Percentiles rank a stretch among this genome's conserved stretches.
These are phyloP conservation scores for Himalopsyche kuldschensis DNA, from an alignment of 2,888 invertebrate species.

Conservation along the genomic window DNA sequence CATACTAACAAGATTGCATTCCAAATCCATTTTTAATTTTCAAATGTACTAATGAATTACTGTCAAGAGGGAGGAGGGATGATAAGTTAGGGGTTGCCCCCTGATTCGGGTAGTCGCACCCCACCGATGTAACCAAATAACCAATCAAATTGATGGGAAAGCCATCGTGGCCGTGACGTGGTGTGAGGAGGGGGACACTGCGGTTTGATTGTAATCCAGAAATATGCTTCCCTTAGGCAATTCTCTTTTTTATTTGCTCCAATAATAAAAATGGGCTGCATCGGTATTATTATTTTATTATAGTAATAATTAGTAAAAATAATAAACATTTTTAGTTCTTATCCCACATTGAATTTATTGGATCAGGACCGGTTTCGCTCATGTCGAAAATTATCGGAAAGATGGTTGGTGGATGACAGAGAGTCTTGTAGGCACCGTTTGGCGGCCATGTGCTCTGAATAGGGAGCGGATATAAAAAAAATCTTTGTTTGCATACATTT, in stretches of 20 bases:
- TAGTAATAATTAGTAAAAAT: no score
- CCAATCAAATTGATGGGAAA: conserved; percentile 38
- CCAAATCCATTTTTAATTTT: conserved; percentile 7
- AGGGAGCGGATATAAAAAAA: no score
- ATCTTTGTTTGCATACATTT: no score
- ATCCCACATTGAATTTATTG: no score
- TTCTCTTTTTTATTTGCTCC: conserved; percentile 25
- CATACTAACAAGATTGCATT: neutral
- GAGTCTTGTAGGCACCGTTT: no score
- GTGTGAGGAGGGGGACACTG: conserved; percentile 5
- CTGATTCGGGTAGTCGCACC: neutral
- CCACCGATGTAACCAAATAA: conserved; percentile 33
- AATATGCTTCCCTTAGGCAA: conserved; percentile 29
- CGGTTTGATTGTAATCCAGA: conserved; percentile 20
- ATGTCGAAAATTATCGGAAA: no score
- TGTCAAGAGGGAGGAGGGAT: neutral
- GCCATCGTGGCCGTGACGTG: neutral
- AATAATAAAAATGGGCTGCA: conserved; percentile 5
- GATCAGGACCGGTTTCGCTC: no score
- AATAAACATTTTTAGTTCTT: no score
- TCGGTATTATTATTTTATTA: neutral
- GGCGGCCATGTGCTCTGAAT: no score
- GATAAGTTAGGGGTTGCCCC: neutral
- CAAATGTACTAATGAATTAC: conserved; percentile 36
- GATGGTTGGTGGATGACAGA: no score